Evolutionary conservation across 2,888 invertebrate genomes (phyloP).

Genomic region (Coleophora deauratella): DNA sequence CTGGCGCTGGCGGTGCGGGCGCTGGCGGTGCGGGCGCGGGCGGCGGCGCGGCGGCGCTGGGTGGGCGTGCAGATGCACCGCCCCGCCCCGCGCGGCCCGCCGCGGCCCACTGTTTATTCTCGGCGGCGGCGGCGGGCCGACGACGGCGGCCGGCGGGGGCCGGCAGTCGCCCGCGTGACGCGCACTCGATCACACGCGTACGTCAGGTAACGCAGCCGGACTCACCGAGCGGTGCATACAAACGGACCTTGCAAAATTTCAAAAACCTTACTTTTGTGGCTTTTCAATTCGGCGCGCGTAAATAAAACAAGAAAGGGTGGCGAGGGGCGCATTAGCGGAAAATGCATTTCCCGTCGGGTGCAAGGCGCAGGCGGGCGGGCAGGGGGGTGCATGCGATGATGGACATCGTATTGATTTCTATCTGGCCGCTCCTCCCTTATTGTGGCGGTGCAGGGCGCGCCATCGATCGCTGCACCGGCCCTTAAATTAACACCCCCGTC

Average conservation of each 20-base stretch:
- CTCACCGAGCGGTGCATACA: conserved; percentile 62
- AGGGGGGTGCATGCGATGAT: conserved; percentile 77
- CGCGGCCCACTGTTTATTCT: conserved; percentile 58
- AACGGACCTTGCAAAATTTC: conserved; percentile 48
- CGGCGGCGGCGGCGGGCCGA: conserved; percentile 44
- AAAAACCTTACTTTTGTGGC: conserved; percentile 25
- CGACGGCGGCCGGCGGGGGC: conserved; percentile 44
- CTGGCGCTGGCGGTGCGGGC: conserved; percentile 14
- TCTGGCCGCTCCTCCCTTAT: conserved; percentile 72
- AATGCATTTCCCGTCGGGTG: conserved; percentile 66
- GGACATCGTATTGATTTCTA: conserved; percentile 76
- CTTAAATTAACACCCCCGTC: conserved; percentile 39
- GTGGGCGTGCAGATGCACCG: conserved; percentile 67
- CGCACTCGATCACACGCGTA: conserved; percentile 55
- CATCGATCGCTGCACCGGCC: conserved; percentile 67
- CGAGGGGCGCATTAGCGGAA: conserved; percentile 26
- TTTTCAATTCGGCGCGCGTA: background rate
- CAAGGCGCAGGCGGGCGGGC: conserved; percentile 72
- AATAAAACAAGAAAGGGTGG: too few relatives aligned
- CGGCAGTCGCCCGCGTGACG: conserved; percentile 69
- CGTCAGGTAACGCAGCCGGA: conserved; percentile 46
- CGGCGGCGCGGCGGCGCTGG: conserved; percentile 50
- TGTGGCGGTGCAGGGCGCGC: conserved; percentile 65
- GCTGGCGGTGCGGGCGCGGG: conserved; percentile 16
- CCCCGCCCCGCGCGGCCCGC: conserved; percentile 37